Percentiles rank a stretch among this genome's conserved stretches.
Conservation (phyloP, 2,113 vertebrate genomes). For the Dasyurus viverrinus region DNA sequence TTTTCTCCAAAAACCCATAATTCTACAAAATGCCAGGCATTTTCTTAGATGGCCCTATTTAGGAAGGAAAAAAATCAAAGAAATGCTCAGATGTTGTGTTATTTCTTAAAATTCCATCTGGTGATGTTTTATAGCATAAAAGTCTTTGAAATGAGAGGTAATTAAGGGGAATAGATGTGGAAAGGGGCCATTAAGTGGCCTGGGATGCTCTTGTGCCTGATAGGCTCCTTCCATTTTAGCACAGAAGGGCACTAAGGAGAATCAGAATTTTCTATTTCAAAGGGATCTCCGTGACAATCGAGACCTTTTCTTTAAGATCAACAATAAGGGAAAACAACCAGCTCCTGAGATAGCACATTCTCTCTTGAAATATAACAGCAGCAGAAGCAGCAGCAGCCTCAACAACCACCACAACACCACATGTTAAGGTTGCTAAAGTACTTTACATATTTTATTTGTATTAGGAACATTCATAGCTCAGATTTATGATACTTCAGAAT, state of each 20-base stretch:
- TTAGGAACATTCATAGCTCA: background rate
- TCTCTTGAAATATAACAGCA: background rate
- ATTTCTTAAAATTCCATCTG: background rate
- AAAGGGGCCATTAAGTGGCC: background rate
- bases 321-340: background rate
- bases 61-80: constrained; percentile 15
- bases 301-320: background rate
- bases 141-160: background rate
- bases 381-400: background rate
- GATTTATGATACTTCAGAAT: background rate
- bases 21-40: background rate
- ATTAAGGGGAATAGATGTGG: background rate
- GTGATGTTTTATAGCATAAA: background rate
- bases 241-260: background rate
- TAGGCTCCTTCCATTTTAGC: background rate
- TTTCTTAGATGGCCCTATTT: background rate
- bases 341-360: background rate
- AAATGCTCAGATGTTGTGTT: background rate
- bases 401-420: background rate
- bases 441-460: background rate
- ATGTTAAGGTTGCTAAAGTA: background rate
- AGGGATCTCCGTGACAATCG: background rate
- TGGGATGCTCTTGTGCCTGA: background rate
- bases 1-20: background rate
- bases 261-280: background rate